Conservation (phyloP, 1,140 invertebrate genomes). For the Sesamia nonagrioides region DNA sequence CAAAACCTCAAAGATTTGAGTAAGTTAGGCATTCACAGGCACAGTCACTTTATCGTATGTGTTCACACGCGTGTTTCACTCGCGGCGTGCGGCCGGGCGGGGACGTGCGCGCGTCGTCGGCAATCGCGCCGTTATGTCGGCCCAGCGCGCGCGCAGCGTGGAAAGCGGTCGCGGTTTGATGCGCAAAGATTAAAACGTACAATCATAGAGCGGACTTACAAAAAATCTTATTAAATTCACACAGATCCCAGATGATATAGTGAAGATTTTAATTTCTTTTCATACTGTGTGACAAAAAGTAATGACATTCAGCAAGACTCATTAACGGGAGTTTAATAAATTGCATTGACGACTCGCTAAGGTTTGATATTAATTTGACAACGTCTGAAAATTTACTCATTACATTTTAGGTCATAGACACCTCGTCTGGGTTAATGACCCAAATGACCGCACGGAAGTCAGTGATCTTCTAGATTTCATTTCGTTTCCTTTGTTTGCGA, state of each 20-base stretch:
- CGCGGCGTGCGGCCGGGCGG: conserved; percentile 21
- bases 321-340: conserved; percentile 41
- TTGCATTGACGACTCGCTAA: background rate
- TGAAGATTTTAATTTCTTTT: conserved; percentile 32
- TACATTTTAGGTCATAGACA: background rate
- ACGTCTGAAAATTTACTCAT: conserved; percentile 4
- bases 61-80: conserved; percentile 48
- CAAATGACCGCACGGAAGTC: conserved; percentile 3
- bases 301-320: conserved; percentile 9
- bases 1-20: background rate
- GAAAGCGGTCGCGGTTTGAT: conserved; percentile 53
- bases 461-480: conserved; percentile 23
- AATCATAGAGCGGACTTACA: conserved; percentile 8
- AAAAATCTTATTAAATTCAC: conserved; percentile 18
- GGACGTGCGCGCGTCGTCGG: conserved; percentile 27
- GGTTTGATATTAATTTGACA: conserved; percentile 20
- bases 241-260: background rate
- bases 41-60: conserved; percentile 45
- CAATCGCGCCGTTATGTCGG: conserved; percentile 51
- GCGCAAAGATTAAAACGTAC: conserved; percentile 47
- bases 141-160: conserved; percentile 43
- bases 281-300: conserved; percentile 11
- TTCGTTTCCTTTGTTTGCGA: conserved; percentile 11
- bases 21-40: conserved; percentile 27
- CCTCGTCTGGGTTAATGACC: conserved; percentile 7